Base-by-base conservation (phyloP, 2,113 vertebrate genomes). In the Misgurnus mizolepis region DNA sequence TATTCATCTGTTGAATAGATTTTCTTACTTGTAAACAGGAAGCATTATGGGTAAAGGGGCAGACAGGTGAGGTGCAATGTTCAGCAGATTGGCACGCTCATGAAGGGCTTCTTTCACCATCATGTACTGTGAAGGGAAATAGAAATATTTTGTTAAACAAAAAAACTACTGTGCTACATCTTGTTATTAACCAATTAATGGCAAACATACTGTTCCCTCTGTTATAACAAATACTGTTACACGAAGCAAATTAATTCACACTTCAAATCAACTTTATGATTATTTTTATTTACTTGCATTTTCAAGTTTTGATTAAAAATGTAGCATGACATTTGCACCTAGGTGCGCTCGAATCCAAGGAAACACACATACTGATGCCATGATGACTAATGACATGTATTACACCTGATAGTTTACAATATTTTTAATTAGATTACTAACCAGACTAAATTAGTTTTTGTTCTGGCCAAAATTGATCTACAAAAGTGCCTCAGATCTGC, bases 31-130 rank as follows among this genome's bases (percentile, higher is more conserved):
- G 92, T 98, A 99, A 88, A 99, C 89, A 78, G 97, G 97, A 3
- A 99, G 96, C 97, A 99, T 98, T 86, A 99, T 99, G 77, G 97
- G 97, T 84, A 99, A 82, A 0, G 97, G 94, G 2, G 92, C 93
- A 0, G 97, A 97, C 0, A 98, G 92, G 88, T 99, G 97, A 15
- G 97, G 97, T 0, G 97, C 97, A 1, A 98, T 96, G 68, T 97
- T 91, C 68, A 99, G 93, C 10, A 99, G 92, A 84, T 98, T 95
- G 12, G 97, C 95, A 45, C 97, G 94, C 83, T 99, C 97, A 0
- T 94, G 93, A 10, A 99, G 95, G 0, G 97, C 95, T 86, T 99
- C 97, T 88, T 97, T 97, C 78, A 98, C 97, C 93, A 98, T 95
- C 93, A 90, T 95, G 91, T 96, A 98, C 97, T 98, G 90, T 55